Conservation (phyloP, 2,113 vertebrate species). For the Sciurus niger region DNA sequence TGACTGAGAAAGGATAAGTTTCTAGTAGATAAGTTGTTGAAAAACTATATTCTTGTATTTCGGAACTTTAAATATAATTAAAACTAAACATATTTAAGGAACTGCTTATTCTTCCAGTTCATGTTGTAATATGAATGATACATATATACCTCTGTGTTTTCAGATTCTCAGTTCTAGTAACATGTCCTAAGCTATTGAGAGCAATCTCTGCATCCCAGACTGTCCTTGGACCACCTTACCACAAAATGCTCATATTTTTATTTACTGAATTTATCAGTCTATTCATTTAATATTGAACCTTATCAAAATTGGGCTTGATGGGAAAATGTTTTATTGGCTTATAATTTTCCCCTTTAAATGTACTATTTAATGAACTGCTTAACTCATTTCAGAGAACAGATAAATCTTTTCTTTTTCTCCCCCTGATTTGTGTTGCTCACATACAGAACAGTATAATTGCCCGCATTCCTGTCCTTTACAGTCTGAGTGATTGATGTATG, state of each 20-base stretch:
- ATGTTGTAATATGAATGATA: not conserved
- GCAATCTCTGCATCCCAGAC: not conserved
- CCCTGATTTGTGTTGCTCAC: not conserved
- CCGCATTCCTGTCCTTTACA: constrained; percentile 82
- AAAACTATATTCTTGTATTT: not conserved
- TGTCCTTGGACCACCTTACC: not conserved
- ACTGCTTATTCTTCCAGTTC: not conserved
- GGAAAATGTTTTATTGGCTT: not conserved
- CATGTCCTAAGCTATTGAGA: not conserved
- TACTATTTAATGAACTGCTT: constrained; percentile 35
- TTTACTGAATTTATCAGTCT: not conserved
- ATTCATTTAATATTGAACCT: constrained; percentile 10
- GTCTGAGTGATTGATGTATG: constrained; percentile 93
- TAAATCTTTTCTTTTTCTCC: not conserved
- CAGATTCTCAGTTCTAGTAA: not conserved
- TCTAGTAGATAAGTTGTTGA: constrained; percentile 87
- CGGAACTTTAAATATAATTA: constrained; percentile 41
- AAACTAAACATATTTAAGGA: constrained; percentile 18
- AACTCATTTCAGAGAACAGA: constrained; percentile 41
- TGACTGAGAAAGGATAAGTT: constrained; percentile 86
- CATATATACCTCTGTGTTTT: not conserved
- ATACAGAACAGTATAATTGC: not conserved
- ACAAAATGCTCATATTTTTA: not conserved
- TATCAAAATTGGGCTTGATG: not conserved
- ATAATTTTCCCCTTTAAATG: not conserved